Percentiles rank a stretch among this genome's conserved stretches.
phyloP scores from a whole-genome alignment of 2,888 invertebrate genomes.

The Ormyrus thymus region DNA sequence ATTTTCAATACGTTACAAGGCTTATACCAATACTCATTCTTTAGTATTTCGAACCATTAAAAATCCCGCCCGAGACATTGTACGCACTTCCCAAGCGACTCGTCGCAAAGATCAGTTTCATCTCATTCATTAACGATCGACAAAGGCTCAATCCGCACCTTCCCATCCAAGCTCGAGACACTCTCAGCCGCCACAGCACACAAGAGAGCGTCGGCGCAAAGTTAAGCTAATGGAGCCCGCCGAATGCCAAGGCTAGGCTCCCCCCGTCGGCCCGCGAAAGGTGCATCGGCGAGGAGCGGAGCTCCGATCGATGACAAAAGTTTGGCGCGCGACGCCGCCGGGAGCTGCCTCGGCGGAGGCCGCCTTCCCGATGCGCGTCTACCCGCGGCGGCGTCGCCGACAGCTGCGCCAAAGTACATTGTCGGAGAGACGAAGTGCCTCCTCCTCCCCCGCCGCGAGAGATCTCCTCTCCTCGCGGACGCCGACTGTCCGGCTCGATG shows the following conservation, averaged over 20 bases:
- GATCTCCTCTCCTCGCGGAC: background rate
- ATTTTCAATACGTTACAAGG: no score
- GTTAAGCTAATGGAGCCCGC: conserved; percentile 19
- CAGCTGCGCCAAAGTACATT: conserved; percentile 64
- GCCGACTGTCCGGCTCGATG: conserved; percentile 10
- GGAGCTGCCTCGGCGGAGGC: conserved; percentile 4
- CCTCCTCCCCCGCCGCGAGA: background rate
- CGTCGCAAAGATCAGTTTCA: no score
- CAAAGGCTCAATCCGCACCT: no score
- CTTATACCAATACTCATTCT: no score
- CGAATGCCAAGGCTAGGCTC: conserved; percentile 47
- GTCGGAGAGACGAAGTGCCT: conserved; percentile 58
- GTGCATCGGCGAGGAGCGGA: background rate
- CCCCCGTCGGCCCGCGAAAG: background rate
- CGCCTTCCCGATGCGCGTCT: background rate
- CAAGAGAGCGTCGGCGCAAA: no score
- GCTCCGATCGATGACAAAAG: conserved; percentile 39
- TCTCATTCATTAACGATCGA: no score
- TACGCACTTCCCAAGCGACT: no score
- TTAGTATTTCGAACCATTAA: no score
- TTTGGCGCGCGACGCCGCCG: conserved; percentile 18
- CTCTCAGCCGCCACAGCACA: no score
- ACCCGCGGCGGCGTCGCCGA: conserved; percentile 41
- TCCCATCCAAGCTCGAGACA: no score
- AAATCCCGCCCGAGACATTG: no score